A percentile compares a stretch with the other conserved stretches of the same genome.
Evolutionary conservation across 2,888 invertebrate genomes (phyloP).

Genomic region (Drosophila monieri): DNA sequence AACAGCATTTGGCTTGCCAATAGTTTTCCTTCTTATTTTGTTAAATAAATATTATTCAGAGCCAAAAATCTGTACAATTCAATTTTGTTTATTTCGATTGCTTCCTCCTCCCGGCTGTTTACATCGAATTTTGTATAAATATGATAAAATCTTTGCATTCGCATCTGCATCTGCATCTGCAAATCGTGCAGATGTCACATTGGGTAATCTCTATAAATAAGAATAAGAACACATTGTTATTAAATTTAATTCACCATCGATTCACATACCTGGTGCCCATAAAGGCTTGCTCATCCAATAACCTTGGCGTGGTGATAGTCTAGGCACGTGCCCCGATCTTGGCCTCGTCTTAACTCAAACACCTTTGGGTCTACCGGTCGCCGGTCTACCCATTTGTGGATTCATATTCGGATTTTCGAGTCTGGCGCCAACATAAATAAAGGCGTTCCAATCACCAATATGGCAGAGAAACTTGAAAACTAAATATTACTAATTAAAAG

Average conservation of each 20-base stretch:
- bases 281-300: neutral
- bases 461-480: slow-evolving; percentile 24
- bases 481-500: slow-evolving; percentile 59
- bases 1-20: slow-evolving; percentile 23
- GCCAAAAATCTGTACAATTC: slow-evolving; percentile 41
- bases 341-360: slow-evolving; percentile 20
- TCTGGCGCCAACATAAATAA: slow-evolving; percentile 43
- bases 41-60: slow-evolving; percentile 29
- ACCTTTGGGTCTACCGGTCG: neutral
- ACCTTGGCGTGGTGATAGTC: neutral
- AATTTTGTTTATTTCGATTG: slow-evolving; percentile 31
- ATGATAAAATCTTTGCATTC: slow-evolving; percentile 30
- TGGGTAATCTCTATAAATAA: slow-evolving; percentile 37
- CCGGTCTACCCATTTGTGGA: slow-evolving; percentile 18
- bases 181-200: slow-evolving; percentile 31
- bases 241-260: slow-evolving; percentile 27
- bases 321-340: slow-evolving; percentile 10
- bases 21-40: slow-evolving; percentile 17
- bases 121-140: slow-evolving; percentile 30
- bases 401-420: neutral
- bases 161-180: neutral
- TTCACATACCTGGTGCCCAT: slow-evolving; percentile 1
- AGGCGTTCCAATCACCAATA: slow-evolving; percentile 5
- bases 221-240: slow-evolving; percentile 34
- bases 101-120: slow-evolving; percentile 21